A percentile compares a stretch with the other conserved stretches of the same genome.
phyloP scores from a whole-genome alignment of 30 jellyfish, hydroid and myxozoan genomes.

The Turritopsis rubra region DNA sequence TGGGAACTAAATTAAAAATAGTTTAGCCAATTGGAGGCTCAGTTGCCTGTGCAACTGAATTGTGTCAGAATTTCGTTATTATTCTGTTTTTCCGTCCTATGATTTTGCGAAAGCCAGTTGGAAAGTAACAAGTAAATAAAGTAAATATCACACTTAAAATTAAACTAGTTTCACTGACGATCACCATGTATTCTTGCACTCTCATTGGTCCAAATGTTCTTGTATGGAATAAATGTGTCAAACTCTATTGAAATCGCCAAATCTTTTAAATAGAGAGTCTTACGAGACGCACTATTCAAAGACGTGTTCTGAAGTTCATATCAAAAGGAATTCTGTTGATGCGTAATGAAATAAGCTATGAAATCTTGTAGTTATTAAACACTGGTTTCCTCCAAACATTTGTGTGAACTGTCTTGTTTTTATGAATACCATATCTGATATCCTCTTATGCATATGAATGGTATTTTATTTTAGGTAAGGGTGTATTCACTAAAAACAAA shows the following conservation, averaged over 20 bases:
- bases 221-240: neutral
- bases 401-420: neutral
- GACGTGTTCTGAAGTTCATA: neutral
- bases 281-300: neutral
- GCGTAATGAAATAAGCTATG: neutral
- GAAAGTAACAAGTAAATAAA: no score
- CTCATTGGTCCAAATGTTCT: neutral
- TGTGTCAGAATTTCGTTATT: no score
- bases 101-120: no score
- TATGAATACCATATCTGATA: neutral
- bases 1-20: neutral
- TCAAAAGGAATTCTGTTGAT: neutral
- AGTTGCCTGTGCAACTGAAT: no score
- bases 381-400: neutral
- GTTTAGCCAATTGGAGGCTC: no score
- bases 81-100: no score
- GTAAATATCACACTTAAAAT: neutral
- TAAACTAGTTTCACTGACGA: neutral
- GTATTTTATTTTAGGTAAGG: constrained; percentile 10
- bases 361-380: neutral
- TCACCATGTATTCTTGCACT: neutral
- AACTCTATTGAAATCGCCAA: no score
- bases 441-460: neutral
- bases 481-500: constrained; percentile 10
- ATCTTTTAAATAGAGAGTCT: neutral